Evolutionary conservation across 2,797 vertebrate species (phyloP).

Genomic region (Lepilemur septentrionalis): DNA sequence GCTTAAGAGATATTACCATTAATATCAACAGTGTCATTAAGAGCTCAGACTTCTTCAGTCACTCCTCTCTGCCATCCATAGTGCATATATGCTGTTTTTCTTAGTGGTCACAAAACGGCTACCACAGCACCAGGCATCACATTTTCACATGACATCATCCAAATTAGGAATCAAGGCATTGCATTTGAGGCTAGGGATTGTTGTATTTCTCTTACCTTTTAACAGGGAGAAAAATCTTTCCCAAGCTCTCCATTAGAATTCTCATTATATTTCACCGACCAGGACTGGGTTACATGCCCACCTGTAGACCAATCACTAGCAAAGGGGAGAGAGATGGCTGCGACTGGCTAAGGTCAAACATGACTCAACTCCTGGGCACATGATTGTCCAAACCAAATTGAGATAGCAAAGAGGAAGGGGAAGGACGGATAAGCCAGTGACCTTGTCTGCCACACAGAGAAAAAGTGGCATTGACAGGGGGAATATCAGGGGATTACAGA

Average conservation of each 20-base stretch:
- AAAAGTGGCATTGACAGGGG: neutral
- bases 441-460: neutral
- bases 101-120: neutral
- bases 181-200: neutral
- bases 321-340: neutral
- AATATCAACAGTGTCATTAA: neutral
- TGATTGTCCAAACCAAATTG: neutral
- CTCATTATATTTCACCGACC: neutral
- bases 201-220: neutral
- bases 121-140: neutral
- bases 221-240: neutral
- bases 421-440: neutral
- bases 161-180: neutral
- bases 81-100: neutral
- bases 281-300: neutral
- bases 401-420: neutral
- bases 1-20: neutral
- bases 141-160: neutral
- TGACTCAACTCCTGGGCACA: neutral
- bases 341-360: neutral
- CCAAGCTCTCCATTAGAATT: neutral
- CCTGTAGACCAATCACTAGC: neutral
- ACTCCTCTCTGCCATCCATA: neutral
- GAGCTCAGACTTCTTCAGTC: neutral
- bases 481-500: neutral